Conservation (phyloP, 2,888 invertebrate genomes). For the Cheilosia pagana region DNA sequence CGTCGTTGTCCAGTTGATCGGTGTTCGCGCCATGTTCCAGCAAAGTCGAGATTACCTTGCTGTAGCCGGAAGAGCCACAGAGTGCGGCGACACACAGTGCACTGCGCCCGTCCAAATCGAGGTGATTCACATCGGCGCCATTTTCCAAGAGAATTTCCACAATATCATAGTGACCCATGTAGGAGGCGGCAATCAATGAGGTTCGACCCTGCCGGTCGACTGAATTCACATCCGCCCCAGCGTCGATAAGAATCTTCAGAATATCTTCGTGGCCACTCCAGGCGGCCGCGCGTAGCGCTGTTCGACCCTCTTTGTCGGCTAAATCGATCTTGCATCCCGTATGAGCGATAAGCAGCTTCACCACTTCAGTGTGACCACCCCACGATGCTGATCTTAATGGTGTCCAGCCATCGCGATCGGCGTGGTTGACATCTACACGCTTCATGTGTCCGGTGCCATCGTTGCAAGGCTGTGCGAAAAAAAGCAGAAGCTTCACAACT, state of each 20-base stretch:
- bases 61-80: slow-evolving; percentile 90
- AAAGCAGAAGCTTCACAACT: slow-evolving; percentile 87
- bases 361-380: slow-evolving; percentile 96
- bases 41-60: slow-evolving; percentile 88
- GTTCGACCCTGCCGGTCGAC: slow-evolving; percentile 96
- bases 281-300: slow-evolving; percentile 94
- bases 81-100: slow-evolving; percentile 94
- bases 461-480: slow-evolving; percentile 81
- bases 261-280: slow-evolving; percentile 97
- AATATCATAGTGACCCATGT: slow-evolving; percentile 97
- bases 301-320: slow-evolving; percentile 94
- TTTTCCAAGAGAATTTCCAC: slow-evolving; percentile 92
- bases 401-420: slow-evolving; percentile 95
- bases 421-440: slow-evolving; percentile 89
- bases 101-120: slow-evolving; percentile 94
- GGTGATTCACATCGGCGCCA: slow-evolving; percentile 92
- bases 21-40: slow-evolving; percentile 93
- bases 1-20: slow-evolving; percentile 92
- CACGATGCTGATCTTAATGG: slow-evolving; percentile 96
- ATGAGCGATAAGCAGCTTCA: slow-evolving; percentile 90
- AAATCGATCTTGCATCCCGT: slow-evolving; percentile 92
- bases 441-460: slow-evolving; percentile 82
- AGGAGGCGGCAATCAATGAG: slow-evolving; percentile 96
- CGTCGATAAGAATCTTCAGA: slow-evolving; percentile 89
- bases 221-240: slow-evolving; percentile 91